These are phyloP conservation scores for Colossoma macropomum DNA, from an alignment of 2,113 vertebrate genomes.

Conservation along the genomic window DNA sequence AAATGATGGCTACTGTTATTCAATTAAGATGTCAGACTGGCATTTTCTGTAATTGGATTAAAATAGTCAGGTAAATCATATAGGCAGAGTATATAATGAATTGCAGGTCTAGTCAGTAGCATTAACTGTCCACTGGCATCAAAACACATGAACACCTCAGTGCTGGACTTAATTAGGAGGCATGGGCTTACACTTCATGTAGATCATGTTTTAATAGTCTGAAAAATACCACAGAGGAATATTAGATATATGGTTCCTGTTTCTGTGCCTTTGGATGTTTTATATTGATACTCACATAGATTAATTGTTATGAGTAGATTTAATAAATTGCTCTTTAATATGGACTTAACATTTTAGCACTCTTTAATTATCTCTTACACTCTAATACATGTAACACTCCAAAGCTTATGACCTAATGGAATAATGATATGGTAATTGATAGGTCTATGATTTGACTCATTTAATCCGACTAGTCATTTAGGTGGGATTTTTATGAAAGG, in stretches of 20 bases:
- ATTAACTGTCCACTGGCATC: conserved; percentile 30
- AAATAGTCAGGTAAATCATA: conserved; percentile 22
- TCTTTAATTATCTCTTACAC: no score
- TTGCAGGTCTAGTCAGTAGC: conserved; percentile 39
- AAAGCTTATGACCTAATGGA: no score
- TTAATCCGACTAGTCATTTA: no score
- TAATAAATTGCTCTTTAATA: no score
- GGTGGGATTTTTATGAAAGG: no score
- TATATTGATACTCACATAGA: no score
- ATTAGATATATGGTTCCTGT: neutral
- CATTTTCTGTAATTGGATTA: conserved; percentile 45
- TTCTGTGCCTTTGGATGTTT: neutral
- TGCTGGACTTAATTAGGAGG: conserved; percentile 7
- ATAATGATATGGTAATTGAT: no score
- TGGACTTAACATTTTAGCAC: no score
- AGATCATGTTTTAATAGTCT: neutral
- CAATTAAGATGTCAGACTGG: conserved; percentile 36
- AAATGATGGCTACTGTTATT: conserved; percentile 18
- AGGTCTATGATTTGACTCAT: neutral
- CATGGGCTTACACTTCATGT: neutral
- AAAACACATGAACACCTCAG: conserved; percentile 2
- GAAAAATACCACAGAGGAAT: neutral
- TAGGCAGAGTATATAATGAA: conserved; percentile 30
- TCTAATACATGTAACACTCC: no score
- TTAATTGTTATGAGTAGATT: neutral